A percentile compares a stretch with the other conserved stretches of the same genome.
Evolutionary conservation across 35 echinoderm and acorn worm genomes (phyloP).

Genomic region (Apostichopus japonicus): DNA sequence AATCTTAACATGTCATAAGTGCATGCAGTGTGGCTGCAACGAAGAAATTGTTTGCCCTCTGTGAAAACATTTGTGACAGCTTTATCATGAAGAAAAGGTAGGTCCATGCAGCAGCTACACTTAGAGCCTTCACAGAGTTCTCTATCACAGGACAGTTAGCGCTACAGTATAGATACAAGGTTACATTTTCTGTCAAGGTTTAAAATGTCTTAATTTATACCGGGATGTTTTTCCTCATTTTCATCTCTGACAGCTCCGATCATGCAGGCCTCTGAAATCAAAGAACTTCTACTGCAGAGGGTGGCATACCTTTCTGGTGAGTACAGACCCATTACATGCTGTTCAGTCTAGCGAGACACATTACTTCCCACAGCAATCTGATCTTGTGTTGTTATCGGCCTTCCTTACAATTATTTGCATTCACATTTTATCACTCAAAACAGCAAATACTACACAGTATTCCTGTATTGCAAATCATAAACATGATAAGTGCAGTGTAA

Average conservation of each 20-base stretch:
- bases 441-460: background rate
- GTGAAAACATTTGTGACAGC: too few species aligned
- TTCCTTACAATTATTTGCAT: too few species aligned
- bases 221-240: background rate
- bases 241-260: conserved; percentile 69
- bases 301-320: conserved; percentile 82
- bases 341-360: background rate
- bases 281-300: conserved; percentile 68
- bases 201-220: conserved; percentile 1
- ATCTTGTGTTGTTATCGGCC: background rate
- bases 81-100: too few species aligned
- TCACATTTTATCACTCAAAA: background rate
- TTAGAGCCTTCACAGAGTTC: too few species aligned
- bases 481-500: background rate
- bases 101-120: too few species aligned
- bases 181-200: background rate
- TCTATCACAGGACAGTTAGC: too few species aligned
- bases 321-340: background rate
- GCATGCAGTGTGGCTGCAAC: too few species aligned
- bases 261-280: conserved; percentile 87
- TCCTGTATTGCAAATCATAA: background rate
- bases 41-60: too few species aligned
- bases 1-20: too few species aligned
- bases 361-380: background rate
- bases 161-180: too few species aligned